Conservation (phyloP, 2,888 invertebrate species). For the Pherbina coryleti region DNA sequence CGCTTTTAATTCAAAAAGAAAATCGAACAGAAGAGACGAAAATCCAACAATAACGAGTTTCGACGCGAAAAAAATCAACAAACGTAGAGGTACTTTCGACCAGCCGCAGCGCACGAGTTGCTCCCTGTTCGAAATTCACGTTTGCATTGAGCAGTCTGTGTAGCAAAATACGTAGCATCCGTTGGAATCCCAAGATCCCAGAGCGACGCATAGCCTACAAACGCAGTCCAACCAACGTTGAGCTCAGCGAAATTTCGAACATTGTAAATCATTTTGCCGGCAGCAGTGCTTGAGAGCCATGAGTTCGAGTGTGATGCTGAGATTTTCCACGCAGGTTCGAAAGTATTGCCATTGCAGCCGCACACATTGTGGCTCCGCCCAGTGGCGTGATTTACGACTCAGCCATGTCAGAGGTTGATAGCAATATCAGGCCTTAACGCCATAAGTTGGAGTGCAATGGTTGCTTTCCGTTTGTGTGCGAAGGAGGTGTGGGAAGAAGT, state of each 20-base stretch:
- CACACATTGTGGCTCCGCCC: slow-evolving; percentile 56
- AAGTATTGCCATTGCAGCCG: slow-evolving; percentile 44
- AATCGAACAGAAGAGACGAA: background rate
- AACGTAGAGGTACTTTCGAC: background rate
- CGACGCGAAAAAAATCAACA: background rate
- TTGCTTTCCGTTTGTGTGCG: background rate
- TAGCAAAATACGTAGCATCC: background rate
- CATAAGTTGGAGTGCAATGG: slow-evolving; percentile 37
- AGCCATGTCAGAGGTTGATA: slow-evolving; percentile 57
- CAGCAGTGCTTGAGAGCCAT: background rate
- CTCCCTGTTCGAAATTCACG: slow-evolving; percentile 60
- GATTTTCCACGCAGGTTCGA: slow-evolving; percentile 51
- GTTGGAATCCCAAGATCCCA: background rate
- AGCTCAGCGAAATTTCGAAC: slow-evolving; percentile 55
- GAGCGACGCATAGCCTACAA: background rate
- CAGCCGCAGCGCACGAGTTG: slow-evolving; percentile 41
- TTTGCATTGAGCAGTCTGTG: slow-evolving; percentile 50
- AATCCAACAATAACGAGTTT: background rate
- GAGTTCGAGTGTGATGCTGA: slow-evolving; percentile 48
- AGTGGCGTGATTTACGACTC: slow-evolving; percentile 57
- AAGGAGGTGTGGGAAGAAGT: background rate
- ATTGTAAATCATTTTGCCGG: slow-evolving; percentile 59
- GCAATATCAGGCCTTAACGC: slow-evolving; percentile 52
- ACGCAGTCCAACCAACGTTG: slow-evolving; percentile 12
- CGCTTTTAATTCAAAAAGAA: background rate